Evolutionary conservation across 2,888 invertebrate genomes (phyloP).

Genomic region (Chrysolina americana): DNA sequence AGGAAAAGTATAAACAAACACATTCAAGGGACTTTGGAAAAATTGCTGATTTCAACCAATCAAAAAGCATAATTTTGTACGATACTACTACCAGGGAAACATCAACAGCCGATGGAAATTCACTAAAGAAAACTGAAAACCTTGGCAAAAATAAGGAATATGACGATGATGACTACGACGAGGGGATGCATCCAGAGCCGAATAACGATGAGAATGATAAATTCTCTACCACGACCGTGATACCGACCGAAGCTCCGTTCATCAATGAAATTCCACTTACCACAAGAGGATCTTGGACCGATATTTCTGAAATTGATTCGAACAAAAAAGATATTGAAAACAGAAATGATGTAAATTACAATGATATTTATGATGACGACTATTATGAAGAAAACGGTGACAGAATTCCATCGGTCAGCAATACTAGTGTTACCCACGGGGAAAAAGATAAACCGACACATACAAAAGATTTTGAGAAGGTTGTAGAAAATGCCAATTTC

Average conservation of each 20-base stretch:
- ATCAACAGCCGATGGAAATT: background rate
- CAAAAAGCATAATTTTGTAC: background rate
- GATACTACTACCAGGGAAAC: background rate
- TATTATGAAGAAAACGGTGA: background rate
- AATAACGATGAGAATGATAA: slow-evolving; percentile 28
- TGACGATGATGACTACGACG: slow-evolving; percentile 30
- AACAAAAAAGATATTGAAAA: slow-evolving; percentile 21
- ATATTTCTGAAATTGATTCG: background rate
- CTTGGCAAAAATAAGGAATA: slow-evolving; percentile 18
- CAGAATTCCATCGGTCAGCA: background rate
- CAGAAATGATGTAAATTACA: slow-evolving; percentile 9
- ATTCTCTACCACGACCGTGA: background rate
- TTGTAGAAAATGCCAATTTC: background rate
- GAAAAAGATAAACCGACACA: background rate
- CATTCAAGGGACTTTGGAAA: background rate
- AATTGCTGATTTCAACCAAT: background rate
- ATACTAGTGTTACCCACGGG: background rate
- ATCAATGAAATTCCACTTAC: background rate
- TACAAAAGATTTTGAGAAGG: background rate
- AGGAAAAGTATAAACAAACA: background rate
- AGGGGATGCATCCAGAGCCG: slow-evolving; percentile 25
- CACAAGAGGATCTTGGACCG: background rate
- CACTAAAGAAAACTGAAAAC: background rate
- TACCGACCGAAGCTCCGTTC: background rate
- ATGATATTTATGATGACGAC: background rate